Conservation (phyloP, 2,888 invertebrate genomes). For the Tetragonula carbonaria region DNA sequence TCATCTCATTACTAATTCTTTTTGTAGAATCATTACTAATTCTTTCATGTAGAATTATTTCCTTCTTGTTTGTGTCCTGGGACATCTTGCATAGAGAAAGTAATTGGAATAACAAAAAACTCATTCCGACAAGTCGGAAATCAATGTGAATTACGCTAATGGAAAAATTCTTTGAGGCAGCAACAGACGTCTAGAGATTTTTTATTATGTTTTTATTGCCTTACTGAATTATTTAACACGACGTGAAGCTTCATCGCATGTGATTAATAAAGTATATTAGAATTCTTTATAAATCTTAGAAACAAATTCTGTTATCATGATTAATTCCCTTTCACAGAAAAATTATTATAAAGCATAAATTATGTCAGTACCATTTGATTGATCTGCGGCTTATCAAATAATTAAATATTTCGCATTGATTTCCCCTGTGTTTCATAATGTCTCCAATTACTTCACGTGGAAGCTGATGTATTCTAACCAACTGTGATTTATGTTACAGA, state of each 20-base stretch:
- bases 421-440: background rate
- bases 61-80: too few relatives aligned
- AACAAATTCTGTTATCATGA: background rate
- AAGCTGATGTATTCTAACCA: background rate
- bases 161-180: conserved; percentile 21
- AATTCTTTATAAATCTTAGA: background rate
- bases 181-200: background rate
- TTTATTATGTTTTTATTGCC: background rate
- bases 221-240: background rate
- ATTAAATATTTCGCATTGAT: background rate
- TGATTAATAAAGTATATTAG: background rate
- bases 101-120: background rate
- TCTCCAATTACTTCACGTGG: background rate
- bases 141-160: conserved; percentile 35
- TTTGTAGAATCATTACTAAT: too few relatives aligned
- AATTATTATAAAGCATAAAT: background rate
- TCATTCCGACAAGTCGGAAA: conserved; percentile 10
- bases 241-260: background rate
- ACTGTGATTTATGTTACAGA: conserved; percentile 79
- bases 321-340: background rate
- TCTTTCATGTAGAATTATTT: too few relatives aligned
- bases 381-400: background rate
- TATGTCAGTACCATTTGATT: background rate
- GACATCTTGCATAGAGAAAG: background rate
- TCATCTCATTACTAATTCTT: background rate